Conservation (phyloP, 2,888 invertebrate genomes). For the Drosophila eohydei region DNA sequence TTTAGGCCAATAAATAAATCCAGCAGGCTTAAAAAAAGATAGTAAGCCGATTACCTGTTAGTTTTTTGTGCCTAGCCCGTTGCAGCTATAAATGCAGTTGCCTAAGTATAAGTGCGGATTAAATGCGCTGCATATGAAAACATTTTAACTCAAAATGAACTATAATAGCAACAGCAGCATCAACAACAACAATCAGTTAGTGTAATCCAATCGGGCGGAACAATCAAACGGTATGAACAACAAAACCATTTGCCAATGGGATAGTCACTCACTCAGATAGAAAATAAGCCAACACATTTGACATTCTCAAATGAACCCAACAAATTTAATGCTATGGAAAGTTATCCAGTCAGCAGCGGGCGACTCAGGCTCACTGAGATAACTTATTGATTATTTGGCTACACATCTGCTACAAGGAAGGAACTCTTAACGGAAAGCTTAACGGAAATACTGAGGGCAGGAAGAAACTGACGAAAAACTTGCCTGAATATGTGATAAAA, state of each 20-base stretch:
- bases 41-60: not conserved
- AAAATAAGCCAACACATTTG: constrained; percentile 52
- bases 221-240: constrained; percentile 52
- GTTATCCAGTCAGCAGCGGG: constrained; percentile 45
- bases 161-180: not conserved
- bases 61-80: not conserved
- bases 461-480: constrained; percentile 9
- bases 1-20: constrained; percentile 6
- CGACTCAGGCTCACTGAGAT: constrained; percentile 24
- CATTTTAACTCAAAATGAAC: not conserved
- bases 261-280: constrained; percentile 26
- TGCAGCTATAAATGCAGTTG: constrained; percentile 1
- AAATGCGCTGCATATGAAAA: not conserved
- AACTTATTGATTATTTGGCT: constrained; percentile 75
- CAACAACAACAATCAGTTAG: not conserved
- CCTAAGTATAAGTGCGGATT: constrained; percentile 2
- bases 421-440: constrained; percentile 50
- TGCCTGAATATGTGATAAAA: constrained; percentile 19
- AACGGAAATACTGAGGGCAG: constrained; percentile 49
- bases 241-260: constrained; percentile 42
- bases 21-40: not conserved
- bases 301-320: constrained; percentile 58
- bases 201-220: constrained; percentile 33
- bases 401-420: constrained; percentile 56
- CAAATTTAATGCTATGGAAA: constrained; percentile 69